Conservation (phyloP, 2,888 invertebrate genomes). For the Tiphia femorata region DNA sequence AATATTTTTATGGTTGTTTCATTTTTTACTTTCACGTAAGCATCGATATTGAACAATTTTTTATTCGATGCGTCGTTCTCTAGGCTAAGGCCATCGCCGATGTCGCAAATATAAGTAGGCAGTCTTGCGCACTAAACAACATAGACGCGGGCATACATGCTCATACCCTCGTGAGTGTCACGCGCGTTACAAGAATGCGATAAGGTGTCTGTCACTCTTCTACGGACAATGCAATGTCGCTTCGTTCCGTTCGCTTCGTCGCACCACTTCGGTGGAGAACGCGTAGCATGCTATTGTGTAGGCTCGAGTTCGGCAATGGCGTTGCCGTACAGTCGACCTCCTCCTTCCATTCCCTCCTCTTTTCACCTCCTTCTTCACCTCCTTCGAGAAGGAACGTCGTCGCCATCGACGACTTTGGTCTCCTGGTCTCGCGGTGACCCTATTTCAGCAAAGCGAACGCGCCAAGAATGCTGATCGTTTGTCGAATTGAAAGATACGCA, state of each 20-base stretch:
- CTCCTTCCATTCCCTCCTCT: too few species aligned
- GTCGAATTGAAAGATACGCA: too few species aligned
- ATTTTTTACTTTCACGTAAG: too few species aligned
- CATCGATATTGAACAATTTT: too few species aligned
- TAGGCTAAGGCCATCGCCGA: too few species aligned
- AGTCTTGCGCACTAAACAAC: too few species aligned
- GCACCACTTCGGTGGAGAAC: too few species aligned
- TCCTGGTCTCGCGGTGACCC: conserved; percentile 58
- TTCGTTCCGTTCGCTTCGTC: conserved; percentile 38
- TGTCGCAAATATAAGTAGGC: too few species aligned
- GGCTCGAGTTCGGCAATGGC: conserved; percentile 47
- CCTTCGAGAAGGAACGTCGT: conserved; percentile 40
- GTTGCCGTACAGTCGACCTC: conserved; percentile 40
- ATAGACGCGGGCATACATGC: conserved; percentile 21
- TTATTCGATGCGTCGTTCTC: too few species aligned
- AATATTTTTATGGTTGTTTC: too few species aligned
- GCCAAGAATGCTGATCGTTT: too few species aligned
- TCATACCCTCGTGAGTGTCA: conserved; percentile 47
- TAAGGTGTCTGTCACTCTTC: conserved; percentile 53
- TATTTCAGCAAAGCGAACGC: conserved; percentile 62
- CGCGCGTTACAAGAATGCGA: conserved; percentile 62
- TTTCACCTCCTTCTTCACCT: conserved; percentile 19
- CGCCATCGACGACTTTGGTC: too few species aligned
- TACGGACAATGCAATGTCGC: conserved; percentile 35
- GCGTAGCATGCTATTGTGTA: conserved; percentile 53